Base-by-base conservation (phyloP, 2,888 invertebrate genomes). In the Cantharis lateralis region DNA sequence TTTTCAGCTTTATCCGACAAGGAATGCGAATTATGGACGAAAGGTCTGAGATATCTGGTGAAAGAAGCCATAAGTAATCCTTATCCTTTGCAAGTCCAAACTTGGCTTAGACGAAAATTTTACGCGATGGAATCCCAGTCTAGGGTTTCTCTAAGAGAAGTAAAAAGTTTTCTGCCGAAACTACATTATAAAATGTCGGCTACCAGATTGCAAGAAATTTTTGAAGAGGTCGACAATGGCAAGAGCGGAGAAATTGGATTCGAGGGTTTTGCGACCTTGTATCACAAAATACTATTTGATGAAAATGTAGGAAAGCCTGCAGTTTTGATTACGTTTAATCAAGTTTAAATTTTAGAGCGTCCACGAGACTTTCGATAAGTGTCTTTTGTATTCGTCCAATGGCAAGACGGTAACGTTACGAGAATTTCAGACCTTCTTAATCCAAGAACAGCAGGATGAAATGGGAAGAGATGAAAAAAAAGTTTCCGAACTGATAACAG, bases 41-140 rank as follows among this genome's bases (percentile, higher is more conserved):
- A 93, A 84, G 97, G 97, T 0, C 87, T 98, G 70, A 91, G 92
- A 77, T 94, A 95, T 88, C 91, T 98, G 83, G 93, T 95, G 11
- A 92, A 93, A 74, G 97, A 98, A 86, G 95, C 96, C 0, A 89
- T 93, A 61, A 91, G 89, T 81, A 93, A 96, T 1, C 93, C 97
- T 2, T 97, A 98, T 89, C 95, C 96, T 13, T 88, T 96, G 62
- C 95, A 96, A 89, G 94, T 98, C 10, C 97, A 98, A 88, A 91
- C 95, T 82, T 98, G 97, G 97, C 89, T 98, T 1, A 89, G 98
- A 62, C 95, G 96, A 85, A 98, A 98, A 87, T 98, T 98, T 89
- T 97, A 98, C 89, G 91, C 92, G 0, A 96, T 98, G 91, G 96
- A 96, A 87, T 95, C 93, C 86, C 83, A 20, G 88, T 88, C 78